Conservation (phyloP, 2,797 vertebrate genomes). For the Holocentrus rufus region DNA sequence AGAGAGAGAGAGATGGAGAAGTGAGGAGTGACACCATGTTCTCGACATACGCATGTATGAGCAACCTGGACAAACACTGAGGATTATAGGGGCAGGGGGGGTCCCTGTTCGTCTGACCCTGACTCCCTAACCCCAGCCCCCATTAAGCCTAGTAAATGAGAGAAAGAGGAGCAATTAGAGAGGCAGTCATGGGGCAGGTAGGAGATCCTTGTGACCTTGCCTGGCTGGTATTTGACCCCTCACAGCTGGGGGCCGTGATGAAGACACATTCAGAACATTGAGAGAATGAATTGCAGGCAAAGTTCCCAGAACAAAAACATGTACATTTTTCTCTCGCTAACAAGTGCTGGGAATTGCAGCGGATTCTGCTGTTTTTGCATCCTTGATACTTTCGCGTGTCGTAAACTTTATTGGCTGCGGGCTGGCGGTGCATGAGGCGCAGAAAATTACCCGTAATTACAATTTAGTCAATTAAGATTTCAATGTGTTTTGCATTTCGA, state of each 20-base stretch:
- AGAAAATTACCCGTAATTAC: slow-evolving; percentile 60
- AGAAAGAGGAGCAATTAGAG: slow-evolving; percentile 74
- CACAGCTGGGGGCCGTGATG: slow-evolving; percentile 50
- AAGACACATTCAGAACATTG: slow-evolving; percentile 47
- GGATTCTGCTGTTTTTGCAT: slow-evolving; percentile 34
- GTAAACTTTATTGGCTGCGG: slow-evolving; percentile 67
- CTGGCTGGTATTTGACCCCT: slow-evolving; percentile 71
- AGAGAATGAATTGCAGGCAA: slow-evolving; percentile 27
- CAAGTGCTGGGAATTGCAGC: slow-evolving; percentile 15
- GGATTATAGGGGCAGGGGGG: slow-evolving; percentile 44
- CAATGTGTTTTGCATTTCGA: slow-evolving; percentile 54
- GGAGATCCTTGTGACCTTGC: slow-evolving; percentile 66
- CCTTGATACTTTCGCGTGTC: slow-evolving; percentile 41
- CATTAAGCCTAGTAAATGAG: slow-evolving; percentile 68
- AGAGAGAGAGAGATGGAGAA: slow-evolving; percentile 18
- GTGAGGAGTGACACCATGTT: slow-evolving; percentile 51
- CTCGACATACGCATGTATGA: slow-evolving; percentile 42
- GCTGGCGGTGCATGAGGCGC: slow-evolving; percentile 21
- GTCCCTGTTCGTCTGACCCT: slow-evolving; percentile 52
- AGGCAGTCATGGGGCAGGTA: slow-evolving; percentile 64
- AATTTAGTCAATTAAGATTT: slow-evolving; percentile 51
- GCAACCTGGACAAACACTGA: slow-evolving; percentile 50
- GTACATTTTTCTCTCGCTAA: slow-evolving; percentile 1
- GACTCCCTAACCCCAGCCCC: slow-evolving; percentile 41
- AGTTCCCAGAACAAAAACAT: neutral